phyloP scores from a whole-genome alignment of 2,888 invertebrate genomes.

The Amphipyra tragopoginis region DNA sequence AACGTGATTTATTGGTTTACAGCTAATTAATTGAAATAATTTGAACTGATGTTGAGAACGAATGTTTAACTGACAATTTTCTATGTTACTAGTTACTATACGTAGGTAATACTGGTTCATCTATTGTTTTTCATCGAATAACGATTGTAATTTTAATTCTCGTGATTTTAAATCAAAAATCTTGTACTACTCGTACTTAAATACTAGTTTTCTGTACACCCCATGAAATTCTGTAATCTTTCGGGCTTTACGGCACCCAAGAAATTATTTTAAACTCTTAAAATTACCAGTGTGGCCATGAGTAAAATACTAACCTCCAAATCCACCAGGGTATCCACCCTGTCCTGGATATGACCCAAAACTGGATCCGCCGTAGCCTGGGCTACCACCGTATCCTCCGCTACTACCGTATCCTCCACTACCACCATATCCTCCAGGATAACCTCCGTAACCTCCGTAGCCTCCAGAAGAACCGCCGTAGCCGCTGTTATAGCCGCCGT shows the following conservation, averaged over 20 bases:
- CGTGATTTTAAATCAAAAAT: no score
- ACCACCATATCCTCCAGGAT: conserved; percentile 32
- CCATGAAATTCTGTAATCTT: no score
- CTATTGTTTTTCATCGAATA: no score
- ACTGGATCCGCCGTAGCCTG: conserved; percentile 16
- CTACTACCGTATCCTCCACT: conserved; percentile 37
- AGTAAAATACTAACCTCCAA: conserved; percentile 38
- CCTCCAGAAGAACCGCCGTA: conserved; percentile 30
- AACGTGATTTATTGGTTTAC: conserved; percentile 10
- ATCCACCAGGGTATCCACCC: conserved; percentile 47
- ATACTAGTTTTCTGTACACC: no score
- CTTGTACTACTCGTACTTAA: no score
- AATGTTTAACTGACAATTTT: neutral
- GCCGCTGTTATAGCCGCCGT: conserved; percentile 54
- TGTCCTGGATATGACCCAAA: conserved; percentile 45
- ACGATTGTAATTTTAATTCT: no score
- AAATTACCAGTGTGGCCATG: no score
- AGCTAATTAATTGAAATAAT: conserved; percentile 9
- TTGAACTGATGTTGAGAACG: neutral
- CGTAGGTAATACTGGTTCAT: no score
- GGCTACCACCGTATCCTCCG: conserved; percentile 12
- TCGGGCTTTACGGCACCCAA: no score
- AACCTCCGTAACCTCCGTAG: conserved; percentile 31
- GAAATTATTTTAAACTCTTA: no score
- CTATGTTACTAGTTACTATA: no score